Base-by-base conservation (phyloP, 2,797 vertebrate genomes). In the Champsocephalus gunnari region DNA sequence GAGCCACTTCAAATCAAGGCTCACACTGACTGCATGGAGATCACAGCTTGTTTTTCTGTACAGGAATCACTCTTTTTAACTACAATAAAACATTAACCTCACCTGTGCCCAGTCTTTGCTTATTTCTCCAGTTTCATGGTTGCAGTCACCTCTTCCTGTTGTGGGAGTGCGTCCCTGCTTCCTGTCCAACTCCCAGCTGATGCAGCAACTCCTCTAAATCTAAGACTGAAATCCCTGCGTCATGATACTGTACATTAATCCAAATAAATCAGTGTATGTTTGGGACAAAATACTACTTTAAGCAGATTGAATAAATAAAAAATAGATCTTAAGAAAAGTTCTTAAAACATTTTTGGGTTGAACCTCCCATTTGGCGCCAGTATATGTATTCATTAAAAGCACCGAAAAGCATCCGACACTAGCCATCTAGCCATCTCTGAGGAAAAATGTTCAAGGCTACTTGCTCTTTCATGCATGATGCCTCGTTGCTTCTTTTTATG, bases 121-220 rank as follows among this genome's bases (percentile, higher is more conserved):
- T 21, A 32, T 38, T 65, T n/a, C 81, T 24, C 19, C 69, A 54
- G 56, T 34, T 43, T 81, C 79, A 17, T 86, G 87, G 51, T 70
- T 63, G 75, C 82, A 89, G 1, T 71, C 75, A 51, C 66, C 79
- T 90, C 74, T 74, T 88, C 62, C 81, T 88, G 63, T 66, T 10
- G 13, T 77, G 81, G 54, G 65, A 65, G 44, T 82, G 86, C 9
- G 34, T 41, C 1, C 7, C 64, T 65, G 65, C 74, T 60, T 85
- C 87, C 13, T 6, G 53, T 56, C 93, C 94, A 3, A 95, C 83
- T 43, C 94, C 92, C 60, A 96, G 82, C 73, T 89, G 91, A 81
- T 88, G 84, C 73, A 96, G 91, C 53, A 96, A 55, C 74, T 90
- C 83, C 60, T 95, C 86, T 47, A 95, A 79, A 71, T 92, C 94